Evolutionary conservation across 2,888 invertebrate genomes (phyloP).

Genomic region (Sinelater perroti): DNA sequence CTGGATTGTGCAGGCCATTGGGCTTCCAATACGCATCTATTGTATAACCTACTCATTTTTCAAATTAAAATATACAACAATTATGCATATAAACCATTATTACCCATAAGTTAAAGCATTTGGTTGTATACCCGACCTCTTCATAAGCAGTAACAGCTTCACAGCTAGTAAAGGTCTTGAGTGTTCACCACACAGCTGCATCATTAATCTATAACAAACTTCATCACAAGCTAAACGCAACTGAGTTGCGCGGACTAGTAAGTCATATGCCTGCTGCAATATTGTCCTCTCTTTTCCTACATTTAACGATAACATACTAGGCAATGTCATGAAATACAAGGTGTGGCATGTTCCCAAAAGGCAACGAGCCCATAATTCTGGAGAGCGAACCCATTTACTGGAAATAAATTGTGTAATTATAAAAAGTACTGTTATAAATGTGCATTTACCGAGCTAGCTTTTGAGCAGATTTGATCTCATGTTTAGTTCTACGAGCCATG

Average conservation of each 20-base stretch:
- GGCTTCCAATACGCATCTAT: slow-evolving; percentile 88
- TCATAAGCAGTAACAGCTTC: slow-evolving; percentile 89
- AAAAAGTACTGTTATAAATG: neutral
- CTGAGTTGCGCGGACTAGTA: slow-evolving; percentile 87
- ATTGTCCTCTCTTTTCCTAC: slow-evolving; percentile 80
- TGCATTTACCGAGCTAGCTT: slow-evolving; percentile 71
- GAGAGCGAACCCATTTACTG: slow-evolving; percentile 61
- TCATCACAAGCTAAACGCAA: slow-evolving; percentile 90
- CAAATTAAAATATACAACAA: neutral
- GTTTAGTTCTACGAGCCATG: slow-evolving; percentile 91
- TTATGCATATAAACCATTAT: slow-evolving; percentile 29
- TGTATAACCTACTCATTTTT: slow-evolving; percentile 67
- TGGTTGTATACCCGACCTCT: slow-evolving; percentile 90
- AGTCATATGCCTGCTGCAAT: slow-evolving; percentile 82
- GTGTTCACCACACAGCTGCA: slow-evolving; percentile 97
- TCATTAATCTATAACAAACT: slow-evolving; percentile 97
- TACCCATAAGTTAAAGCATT: slow-evolving; percentile 98
- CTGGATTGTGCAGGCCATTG: slow-evolving; percentile 82
- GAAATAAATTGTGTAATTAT: slow-evolving; percentile 14
- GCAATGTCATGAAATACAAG: slow-evolving; percentile 95
- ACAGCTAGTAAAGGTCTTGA: slow-evolving; percentile 95
- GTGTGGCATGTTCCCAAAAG: slow-evolving; percentile 89
- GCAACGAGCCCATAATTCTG: slow-evolving; percentile 93
- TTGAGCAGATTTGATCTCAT: slow-evolving; percentile 93
- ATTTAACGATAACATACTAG: slow-evolving; percentile 79